Percentiles rank a stretch among this genome's conserved stretches.
phyloP scores from a whole-genome alignment of 2,888 invertebrate genomes.

The Synergus umbraculus region DNA sequence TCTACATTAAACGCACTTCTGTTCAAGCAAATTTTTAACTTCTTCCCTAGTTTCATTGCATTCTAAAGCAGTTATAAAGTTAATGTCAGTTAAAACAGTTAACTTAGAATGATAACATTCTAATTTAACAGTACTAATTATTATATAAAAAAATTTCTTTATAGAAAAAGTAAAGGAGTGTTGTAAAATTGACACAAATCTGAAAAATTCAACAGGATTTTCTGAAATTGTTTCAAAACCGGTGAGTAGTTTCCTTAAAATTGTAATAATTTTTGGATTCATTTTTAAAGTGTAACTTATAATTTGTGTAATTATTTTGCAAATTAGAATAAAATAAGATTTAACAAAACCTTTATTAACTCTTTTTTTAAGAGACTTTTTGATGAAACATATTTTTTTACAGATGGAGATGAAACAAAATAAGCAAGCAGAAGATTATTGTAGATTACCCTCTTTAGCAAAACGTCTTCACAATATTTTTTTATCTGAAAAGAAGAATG shows the following conservation, averaged over 20 bases:
- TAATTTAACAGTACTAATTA: too few species aligned
- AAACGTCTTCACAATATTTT: slow-evolving; percentile 90
- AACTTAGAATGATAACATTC: too few species aligned
- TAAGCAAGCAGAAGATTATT: slow-evolving; percentile 86
- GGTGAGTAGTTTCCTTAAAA: not conserved
- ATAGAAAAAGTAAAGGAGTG: slow-evolving; percentile 13
- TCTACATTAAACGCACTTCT: too few species aligned
- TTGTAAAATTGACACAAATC: not conserved
- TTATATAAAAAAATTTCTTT: not conserved
- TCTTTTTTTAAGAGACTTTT: not conserved
- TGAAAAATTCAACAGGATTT: not conserved
- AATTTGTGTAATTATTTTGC: too few species aligned
- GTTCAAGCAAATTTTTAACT: too few species aligned
- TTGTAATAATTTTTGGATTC: slow-evolving; percentile 18
- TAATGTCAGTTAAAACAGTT: too few species aligned
- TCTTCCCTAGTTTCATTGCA: too few species aligned
- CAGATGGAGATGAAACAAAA: slow-evolving; percentile 73
- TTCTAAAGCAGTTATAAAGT: too few species aligned
- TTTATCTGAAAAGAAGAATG: slow-evolving; percentile 91
- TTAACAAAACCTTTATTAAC: too few species aligned
- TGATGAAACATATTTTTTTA: not conserved
- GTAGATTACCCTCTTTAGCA: slow-evolving; percentile 90
- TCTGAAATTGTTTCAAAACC: not conserved
- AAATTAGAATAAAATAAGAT: too few species aligned
- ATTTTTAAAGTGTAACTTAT: not conserved